These are phyloP conservation scores for Diadumene lineata DNA, from an alignment of 92 coral and sea anemone genomes.

Conservation along the genomic window DNA sequence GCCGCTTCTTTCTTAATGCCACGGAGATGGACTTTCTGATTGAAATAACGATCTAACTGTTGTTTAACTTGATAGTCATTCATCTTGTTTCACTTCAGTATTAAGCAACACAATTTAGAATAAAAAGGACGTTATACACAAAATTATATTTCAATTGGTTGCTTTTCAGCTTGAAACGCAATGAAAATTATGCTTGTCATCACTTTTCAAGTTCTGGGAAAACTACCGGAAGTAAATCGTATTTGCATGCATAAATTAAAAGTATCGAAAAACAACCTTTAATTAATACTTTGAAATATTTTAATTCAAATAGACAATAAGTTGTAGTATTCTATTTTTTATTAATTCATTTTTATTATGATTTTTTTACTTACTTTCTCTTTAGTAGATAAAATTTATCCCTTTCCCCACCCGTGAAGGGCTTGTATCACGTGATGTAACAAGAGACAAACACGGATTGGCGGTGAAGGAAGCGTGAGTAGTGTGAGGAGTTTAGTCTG, in stretches of 20 bases:
- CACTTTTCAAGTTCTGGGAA: slow-evolving; percentile 1
- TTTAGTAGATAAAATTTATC: too few species aligned
- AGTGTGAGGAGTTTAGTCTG: not conserved
- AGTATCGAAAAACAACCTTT: not conserved
- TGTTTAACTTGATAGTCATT: slow-evolving; percentile 13
- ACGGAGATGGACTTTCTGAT: slow-evolving; percentile 23
- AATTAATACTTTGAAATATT: not conserved
- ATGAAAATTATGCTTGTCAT: not conserved
- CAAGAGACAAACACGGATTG: slow-evolving; percentile 76
- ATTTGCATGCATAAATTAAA: not conserved
- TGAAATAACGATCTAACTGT: slow-evolving; percentile 38
- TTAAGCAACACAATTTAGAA: not conserved
- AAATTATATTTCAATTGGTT: not conserved
- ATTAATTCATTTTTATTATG: too few species aligned
- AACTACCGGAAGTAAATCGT: not conserved
- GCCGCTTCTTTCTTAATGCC: slow-evolving; percentile 30
- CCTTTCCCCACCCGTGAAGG: too few species aligned
- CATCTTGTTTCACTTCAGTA: not conserved
- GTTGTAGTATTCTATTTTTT: too few species aligned
- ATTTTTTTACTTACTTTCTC: too few species aligned
- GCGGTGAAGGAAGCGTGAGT: slow-evolving; percentile 11
- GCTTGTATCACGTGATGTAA: too few species aligned
- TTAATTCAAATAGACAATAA: not conserved
- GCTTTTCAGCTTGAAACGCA: not conserved
- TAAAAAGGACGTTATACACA: not conserved